Conservation (phyloP, 1,140 invertebrate species). For the Trissolcus basalis region DNA sequence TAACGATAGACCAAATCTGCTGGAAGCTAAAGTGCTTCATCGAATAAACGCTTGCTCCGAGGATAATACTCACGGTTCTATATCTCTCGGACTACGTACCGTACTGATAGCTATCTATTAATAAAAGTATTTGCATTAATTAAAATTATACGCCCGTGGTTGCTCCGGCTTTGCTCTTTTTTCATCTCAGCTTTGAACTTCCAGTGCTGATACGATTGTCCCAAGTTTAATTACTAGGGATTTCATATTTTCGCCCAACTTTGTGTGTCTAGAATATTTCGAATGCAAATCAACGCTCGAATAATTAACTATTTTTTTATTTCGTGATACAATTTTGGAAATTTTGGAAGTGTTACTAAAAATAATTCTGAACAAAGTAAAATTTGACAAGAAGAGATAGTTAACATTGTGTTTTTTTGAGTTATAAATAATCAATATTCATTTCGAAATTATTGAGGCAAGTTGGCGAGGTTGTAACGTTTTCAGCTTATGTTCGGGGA, state of each 20-base stretch:
- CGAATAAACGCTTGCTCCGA: slow-evolving; percentile 16
- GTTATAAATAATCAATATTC: too few relatives aligned
- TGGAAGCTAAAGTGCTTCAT: slow-evolving; percentile 14
- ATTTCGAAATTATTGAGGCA: too few relatives aligned
- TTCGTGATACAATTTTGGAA: too few relatives aligned
- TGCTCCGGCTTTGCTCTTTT: slow-evolving; percentile 23
- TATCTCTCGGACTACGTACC: slow-evolving; percentile 12
- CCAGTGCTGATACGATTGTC: slow-evolving; percentile 17
- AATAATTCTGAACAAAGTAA: too few relatives aligned
- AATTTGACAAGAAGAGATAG: too few relatives aligned
- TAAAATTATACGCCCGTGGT: slow-evolving; percentile 62
- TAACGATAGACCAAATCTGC: slow-evolving; percentile 17
- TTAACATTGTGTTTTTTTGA: too few relatives aligned
- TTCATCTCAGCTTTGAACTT: slow-evolving; percentile 6
- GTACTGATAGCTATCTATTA: slow-evolving; percentile 57
- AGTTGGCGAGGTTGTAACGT: too few relatives aligned
- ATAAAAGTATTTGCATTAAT: slow-evolving; percentile 66
- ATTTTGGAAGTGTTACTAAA: too few relatives aligned
- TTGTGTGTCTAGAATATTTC: too few relatives aligned
- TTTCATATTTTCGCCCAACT: slow-evolving; percentile 1
- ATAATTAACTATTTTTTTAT: too few relatives aligned
- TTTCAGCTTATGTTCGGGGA: too few relatives aligned
- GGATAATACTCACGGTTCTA: slow-evolving; percentile 28
- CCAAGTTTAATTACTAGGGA: slow-evolving; percentile 28
- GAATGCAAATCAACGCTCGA: too few relatives aligned